A percentile compares a stretch with the other conserved stretches of the same genome.
These are phyloP conservation scores for Actenoides hombroni DNA, from an alignment of 2,113 vertebrate genomes.

Conservation along the genomic window DNA sequence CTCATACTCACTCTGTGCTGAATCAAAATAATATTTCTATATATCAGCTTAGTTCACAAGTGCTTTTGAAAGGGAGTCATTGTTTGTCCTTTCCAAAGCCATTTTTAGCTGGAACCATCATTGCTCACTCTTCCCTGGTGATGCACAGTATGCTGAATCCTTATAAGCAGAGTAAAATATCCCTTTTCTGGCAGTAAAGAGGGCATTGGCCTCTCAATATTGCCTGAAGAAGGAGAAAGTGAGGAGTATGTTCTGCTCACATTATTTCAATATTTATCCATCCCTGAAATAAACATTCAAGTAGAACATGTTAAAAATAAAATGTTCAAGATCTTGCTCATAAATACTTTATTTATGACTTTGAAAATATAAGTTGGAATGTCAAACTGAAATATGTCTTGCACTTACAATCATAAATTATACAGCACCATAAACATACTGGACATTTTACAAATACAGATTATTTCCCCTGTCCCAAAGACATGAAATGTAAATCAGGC, in stretches of 20 bases:
- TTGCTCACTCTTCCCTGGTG: background rate
- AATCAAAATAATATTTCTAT: slow-evolving; percentile 3
- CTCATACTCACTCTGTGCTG: background rate
- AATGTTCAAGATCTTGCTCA: slow-evolving; percentile 23
- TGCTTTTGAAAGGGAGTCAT: background rate
- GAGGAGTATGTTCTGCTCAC: background rate
- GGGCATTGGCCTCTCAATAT: background rate
- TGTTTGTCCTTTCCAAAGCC: background rate
- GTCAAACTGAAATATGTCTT: slow-evolving; percentile 43
- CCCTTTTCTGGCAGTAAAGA: slow-evolving; percentile 16
- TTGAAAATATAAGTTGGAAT: slow-evolving; percentile 51
- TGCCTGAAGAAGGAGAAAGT: slow-evolving; percentile 21
- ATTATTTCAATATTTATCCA: slow-evolving; percentile 28
- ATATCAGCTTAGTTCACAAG: slow-evolving; percentile 7
- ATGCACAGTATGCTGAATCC: background rate
- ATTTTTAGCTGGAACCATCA: background rate
- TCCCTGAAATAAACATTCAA: slow-evolving; percentile 37
- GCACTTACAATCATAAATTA: slow-evolving; percentile 43
- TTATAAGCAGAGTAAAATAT: background rate
- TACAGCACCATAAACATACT: slow-evolving; percentile 12
- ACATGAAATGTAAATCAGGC: slow-evolving; percentile 31
- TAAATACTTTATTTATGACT: slow-evolving; percentile 60
- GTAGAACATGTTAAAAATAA: slow-evolving; percentile 39
- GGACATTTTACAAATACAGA: slow-evolving; percentile 43
- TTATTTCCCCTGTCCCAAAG: background rate